Evolutionary conservation across 2,113 vertebrate genomes (phyloP).

Genomic region (Platycercus adscitus): DNA sequence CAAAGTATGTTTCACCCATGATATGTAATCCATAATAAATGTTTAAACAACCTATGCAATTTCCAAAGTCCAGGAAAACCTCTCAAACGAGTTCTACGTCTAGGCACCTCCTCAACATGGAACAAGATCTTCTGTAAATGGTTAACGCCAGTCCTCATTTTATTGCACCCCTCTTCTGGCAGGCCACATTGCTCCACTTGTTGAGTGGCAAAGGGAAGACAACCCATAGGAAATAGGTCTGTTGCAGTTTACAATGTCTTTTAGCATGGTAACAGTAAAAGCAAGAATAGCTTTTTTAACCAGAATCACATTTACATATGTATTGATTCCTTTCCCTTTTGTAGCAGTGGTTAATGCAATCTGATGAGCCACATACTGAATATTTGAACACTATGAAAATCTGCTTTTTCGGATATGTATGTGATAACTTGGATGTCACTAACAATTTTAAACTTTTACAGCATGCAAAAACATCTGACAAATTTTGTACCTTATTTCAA

Average conservation of each 20-base stretch:
- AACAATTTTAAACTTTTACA: slow-evolving; percentile 26
- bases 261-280: slow-evolving; percentile 57
- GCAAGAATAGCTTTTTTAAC: slow-evolving; percentile 46
- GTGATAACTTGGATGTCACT: neutral
- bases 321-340: slow-evolving; percentile 67
- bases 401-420: neutral
- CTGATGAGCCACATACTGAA: slow-evolving; percentile 26
- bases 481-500: slow-evolving; percentile 46
- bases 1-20: neutral
- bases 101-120: neutral
- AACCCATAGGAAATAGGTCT: neutral
- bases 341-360: slow-evolving; percentile 56
- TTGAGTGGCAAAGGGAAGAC: neutral
- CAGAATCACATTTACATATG: slow-evolving; percentile 50
- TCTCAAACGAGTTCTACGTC: neutral
- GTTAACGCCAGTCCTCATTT: slow-evolving; percentile 7
- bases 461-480: slow-evolving; percentile 27
- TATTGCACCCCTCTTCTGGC: neutral
- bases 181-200: neutral
- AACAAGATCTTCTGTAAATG: slow-evolving; percentile 17
- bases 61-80: neutral
- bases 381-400: neutral
- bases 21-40: slow-evolving; percentile 1
- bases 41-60: neutral
- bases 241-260: slow-evolving; percentile 25